Evolutionary conservation across 1,140 invertebrate species (phyloP).

Genomic region (Drosophila neocordata): DNA sequence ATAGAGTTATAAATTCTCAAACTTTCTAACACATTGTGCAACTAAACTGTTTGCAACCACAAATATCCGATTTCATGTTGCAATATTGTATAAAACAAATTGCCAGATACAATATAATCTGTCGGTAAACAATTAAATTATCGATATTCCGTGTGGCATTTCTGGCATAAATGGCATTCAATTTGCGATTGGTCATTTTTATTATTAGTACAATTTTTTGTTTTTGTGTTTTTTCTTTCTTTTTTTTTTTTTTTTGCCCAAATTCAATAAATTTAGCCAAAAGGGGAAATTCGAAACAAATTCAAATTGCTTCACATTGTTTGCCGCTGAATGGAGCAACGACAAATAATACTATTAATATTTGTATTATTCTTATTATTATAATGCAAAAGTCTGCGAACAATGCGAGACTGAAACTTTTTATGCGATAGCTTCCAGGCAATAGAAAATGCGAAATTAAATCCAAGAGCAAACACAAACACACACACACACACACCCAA

Average conservation of each 20-base stretch:
- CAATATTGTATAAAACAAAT: neutral
- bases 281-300: constrained; percentile 65
- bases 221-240: too few species aligned
- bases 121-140: constrained; percentile 32
- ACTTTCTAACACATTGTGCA: neutral
- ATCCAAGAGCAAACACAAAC: constrained; percentile 35
- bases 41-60: neutral
- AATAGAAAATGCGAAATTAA: constrained; percentile 61
- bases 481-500: constrained; percentile 10
- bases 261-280: constrained; percentile 57
- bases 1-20: neutral
- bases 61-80: neutral
- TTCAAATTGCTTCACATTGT: constrained; percentile 44
- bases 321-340: constrained; percentile 25
- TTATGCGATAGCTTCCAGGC: constrained; percentile 42
- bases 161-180: constrained; percentile 1
- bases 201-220: constrained; percentile 38
- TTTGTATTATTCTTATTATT: constrained; percentile 66
- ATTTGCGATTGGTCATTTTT: constrained; percentile 40
- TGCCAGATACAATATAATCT: constrained; percentile 10
- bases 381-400: constrained; percentile 64
- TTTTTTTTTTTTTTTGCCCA: constrained; percentile 16
- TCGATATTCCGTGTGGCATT: constrained; percentile 6
- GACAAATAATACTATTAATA: constrained; percentile 74
- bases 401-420: constrained; percentile 57